Base-by-base conservation (phyloP, 2,888 invertebrate species). In the Abrostola tripartita region DNA sequence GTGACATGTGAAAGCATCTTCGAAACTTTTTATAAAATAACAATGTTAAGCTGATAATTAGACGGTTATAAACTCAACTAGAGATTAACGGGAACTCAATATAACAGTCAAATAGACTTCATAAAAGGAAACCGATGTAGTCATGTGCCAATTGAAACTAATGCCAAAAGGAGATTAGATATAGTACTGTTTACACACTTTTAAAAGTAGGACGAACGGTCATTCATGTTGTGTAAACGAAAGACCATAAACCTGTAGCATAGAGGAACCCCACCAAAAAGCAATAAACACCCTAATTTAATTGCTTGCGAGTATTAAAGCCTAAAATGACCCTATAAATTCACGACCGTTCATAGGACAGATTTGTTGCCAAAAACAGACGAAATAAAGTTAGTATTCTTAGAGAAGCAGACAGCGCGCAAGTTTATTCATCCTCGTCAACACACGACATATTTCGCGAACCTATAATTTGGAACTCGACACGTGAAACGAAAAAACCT, bases 41-140 rank as follows among this genome's bases (percentile, higher is more conserved):
- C 69, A 78, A 79, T 73, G 63, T 70, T 79, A 78, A 82, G 79
- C 65, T 68, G 77, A 77, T 83, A 81, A 84, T 82, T 77, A 79
- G 62, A 67, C 76, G 76, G 81, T 79, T 74, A 71, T 62, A 65
- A 69, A 75, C 50, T 36, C 52, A 58, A 49, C 38, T 41, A 51
- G 54, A 44, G 58, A 61, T 44, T 71, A 74, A 58, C 60, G 66
- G 74, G 55, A 61, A 53, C 37, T n/a, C 10, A 14, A 47, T 5
- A 47, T 50, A 14, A 12, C n/a, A 38, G 7, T 14, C 8, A 44
- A 12, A 44, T 6, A 10, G 5, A 5, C 41, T 9, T 8, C n/a
- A 11, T n/a, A n/a, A 44, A 44, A 8, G 14, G 6, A 8, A 44
- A 12, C 6, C n/a, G n/a, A 42, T 14, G 10, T 44, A 14, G 14